These are phyloP conservation scores for Ranitomeya imitator DNA, from an alignment of 2,113 vertebrate species.

Conservation along the genomic window DNA sequence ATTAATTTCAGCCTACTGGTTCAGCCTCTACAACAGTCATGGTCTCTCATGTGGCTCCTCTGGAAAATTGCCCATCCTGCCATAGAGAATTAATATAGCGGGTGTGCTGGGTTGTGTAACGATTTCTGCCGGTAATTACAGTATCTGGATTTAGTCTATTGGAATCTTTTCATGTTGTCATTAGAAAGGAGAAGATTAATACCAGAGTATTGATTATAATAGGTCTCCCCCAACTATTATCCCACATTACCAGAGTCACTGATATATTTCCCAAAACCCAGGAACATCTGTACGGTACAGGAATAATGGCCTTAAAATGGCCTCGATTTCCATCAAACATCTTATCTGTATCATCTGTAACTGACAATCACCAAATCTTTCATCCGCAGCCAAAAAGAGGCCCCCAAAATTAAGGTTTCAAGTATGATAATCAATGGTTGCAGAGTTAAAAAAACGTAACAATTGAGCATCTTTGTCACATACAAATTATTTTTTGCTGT, in stretches of 20 bases:
- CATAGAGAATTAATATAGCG: background rate
- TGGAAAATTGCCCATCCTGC: too few relatives aligned
- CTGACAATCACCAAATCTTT: background rate
- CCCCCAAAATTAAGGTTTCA: too few relatives aligned
- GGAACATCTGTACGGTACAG: background rate
- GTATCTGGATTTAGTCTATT: background rate
- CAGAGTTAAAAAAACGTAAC: too few relatives aligned
- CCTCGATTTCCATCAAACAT: background rate
- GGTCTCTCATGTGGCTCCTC: too few relatives aligned
- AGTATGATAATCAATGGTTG: too few relatives aligned
- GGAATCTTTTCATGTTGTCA: background rate
- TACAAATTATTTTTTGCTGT: too few relatives aligned
- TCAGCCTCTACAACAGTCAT: too few relatives aligned
- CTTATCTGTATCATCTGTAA: background rate
- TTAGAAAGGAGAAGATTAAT: background rate
- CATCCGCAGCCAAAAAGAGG: background rate
- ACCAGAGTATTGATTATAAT: background rate
- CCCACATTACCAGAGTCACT: background rate
- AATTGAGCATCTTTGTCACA: too few relatives aligned
- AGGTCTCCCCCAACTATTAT: background rate
- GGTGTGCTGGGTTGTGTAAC: background rate
- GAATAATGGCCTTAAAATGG: background rate
- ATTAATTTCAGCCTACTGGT: too few relatives aligned
- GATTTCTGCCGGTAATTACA: background rate
- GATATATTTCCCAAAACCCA: background rate